Base-by-base conservation (phyloP, 2,888 invertebrate species). In the Amphiduros pacificus region DNA sequence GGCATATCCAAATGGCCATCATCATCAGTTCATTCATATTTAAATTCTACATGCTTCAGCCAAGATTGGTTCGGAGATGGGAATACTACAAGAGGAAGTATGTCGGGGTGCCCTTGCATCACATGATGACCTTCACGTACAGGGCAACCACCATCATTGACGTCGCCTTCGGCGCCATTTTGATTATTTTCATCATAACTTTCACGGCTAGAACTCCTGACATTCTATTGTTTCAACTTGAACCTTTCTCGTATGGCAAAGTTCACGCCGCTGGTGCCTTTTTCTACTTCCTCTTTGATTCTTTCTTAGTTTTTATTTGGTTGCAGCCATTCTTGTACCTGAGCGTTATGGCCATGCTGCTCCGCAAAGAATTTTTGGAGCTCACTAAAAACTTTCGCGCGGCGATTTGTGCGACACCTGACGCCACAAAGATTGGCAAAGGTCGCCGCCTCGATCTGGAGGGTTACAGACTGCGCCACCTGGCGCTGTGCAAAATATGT, bases 261-360 rank as follows among this genome's bases (percentile, higher is more conserved):
- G n/a, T n/a, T n/a, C n/a, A n/a, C n/a, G n/a, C n/a, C n/a, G n/a
- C n/a, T n/a, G n/a, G n/a, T n/a, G n/a, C 22, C 22, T 44, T 5
- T 44, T n/a, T 58, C 17, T 58, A 58, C 26, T 58, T 58, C 36
- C 32, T 50, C 50, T 49, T 58, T 28, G 32, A 58, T 20, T 51
- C 32, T 26, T 58, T 48, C 58, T 50, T 58, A 17, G 58, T 50
- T 20, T 58, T 58, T 36, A 32, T 32, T 36, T 58, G 58, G 58
- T 32, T 58, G 3, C 58, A 58, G 41, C 58, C 58, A 24, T 48
- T 48, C 27, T 50, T 58, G 17, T 44, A 50, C 9, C 50, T 58
- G 17, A 48, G 44, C 58, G 50, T 58, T 40, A 6, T 58, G 26
- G 44, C 48, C 20, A 24, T 58, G 48, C 58, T 58, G 20, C 58